A percentile compares a stretch with the other conserved stretches of the same genome.
Evolutionary conservation across 2,797 vertebrate genomes (phyloP).

Genomic region (Propithecus perrieri): DNA sequence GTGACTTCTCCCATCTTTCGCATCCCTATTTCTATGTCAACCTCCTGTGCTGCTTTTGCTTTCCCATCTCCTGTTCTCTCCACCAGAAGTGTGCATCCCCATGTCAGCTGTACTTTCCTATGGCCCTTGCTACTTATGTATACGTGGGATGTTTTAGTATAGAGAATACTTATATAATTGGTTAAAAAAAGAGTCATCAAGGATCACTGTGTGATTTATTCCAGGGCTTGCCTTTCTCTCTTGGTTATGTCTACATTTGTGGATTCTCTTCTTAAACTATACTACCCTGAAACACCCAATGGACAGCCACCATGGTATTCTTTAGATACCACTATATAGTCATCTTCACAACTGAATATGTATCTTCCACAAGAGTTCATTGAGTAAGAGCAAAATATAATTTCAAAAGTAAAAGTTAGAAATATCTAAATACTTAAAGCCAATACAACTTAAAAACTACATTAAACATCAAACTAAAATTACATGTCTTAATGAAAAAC

Average conservation of each 20-base stretch:
- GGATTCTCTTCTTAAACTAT: neutral
- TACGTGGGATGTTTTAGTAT: neutral
- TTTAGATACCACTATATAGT: neutral
- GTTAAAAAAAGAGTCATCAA: neutral
- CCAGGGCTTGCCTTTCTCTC: neutral
- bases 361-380: neutral
- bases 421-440: neutral
- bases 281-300: neutral
- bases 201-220: neutral
- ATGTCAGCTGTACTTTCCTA: no score
- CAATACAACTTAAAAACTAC: neutral
- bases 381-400: neutral
- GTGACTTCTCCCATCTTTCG: no score
- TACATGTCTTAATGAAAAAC: fast-evolving
- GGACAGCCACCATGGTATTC: neutral
- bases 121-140: neutral
- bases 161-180: neutral
- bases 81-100: no score
- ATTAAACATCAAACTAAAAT: neutral
- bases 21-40: fast-evolving
- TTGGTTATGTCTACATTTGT: neutral
- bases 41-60: neutral
- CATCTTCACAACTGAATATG: neutral
- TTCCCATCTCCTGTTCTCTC: neutral
- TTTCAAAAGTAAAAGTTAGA: slow-evolving; percentile 1